Evolutionary conservation across 2,888 invertebrate genomes (phyloP).

Genomic region (Arctia plantaginis): DNA sequence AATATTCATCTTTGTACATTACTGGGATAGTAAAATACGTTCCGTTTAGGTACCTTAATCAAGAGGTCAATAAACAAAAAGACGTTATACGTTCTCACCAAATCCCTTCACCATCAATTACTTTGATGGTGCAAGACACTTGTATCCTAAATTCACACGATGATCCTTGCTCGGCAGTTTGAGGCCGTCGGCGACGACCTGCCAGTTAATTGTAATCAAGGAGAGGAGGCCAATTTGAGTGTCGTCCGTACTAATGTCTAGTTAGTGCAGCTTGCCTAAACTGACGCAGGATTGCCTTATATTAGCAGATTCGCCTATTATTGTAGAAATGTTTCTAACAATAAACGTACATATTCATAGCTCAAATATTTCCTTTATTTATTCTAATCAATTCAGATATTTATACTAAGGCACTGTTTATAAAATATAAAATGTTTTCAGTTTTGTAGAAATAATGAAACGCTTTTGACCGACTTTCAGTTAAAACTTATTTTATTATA

Average conservation of each 20-base stretch:
- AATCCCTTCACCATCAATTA: conserved; percentile 28
- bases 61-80: background rate
- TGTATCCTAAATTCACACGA: conserved; percentile 59
- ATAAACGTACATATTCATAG: background rate
- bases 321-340: background rate
- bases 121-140: conserved; percentile 35
- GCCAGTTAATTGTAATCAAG: conserved; percentile 62
- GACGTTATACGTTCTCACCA: background rate
- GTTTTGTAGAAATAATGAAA: background rate
- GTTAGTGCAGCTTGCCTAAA: conserved; percentile 55
- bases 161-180: conserved; percentile 67
- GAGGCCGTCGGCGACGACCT: conserved; percentile 64
- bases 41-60: too few relatives aligned
- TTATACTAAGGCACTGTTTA: background rate
- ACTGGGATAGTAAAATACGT: too few relatives aligned
- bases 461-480: background rate
- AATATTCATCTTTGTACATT: too few relatives aligned
- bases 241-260: conserved; percentile 66
- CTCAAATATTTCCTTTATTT: background rate
- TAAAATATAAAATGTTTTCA: background rate
- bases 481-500: background rate
- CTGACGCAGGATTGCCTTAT: conserved; percentile 44
- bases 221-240: conserved; percentile 69
- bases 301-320: conserved; percentile 49
- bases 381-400: background rate